Evolutionary conservation across 2,113 vertebrate species (phyloP), one percentile per base, ranked within the genome.

Genomic region (Aspidoscelis tigris): DNA sequence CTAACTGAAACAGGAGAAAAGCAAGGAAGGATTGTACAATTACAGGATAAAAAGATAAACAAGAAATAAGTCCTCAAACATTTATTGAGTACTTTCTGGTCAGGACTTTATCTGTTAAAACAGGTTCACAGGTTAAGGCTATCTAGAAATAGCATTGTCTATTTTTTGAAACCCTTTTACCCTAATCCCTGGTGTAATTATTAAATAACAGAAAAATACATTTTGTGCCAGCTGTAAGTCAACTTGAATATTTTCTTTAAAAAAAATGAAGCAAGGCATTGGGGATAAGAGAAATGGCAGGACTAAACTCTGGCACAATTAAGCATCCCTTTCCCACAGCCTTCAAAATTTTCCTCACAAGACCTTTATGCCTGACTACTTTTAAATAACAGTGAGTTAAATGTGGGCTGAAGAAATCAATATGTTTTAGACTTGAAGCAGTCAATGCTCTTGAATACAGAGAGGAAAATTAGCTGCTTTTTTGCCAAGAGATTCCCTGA

Each of bases 401-500:
- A 84, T 0, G 11, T 73, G 14, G 8, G 24, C 77, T 76, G 18
- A 81, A 55, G 76, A 71, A 22, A 86, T 73, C 74, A 77, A 76
- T 84, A 64, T 12, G 84, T 74, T 84, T 80, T 26, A 81, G 70
- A 82, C 55, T 58, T 24, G 64, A 81, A 86, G n/a, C 21, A 86
- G 68, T 10, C n/a, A 90, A n/a, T 77, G 26, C 33, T 91, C 87
- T 87, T 84, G 76, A 72, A 50, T 41, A 75, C n/a, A 87, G 50
- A 39, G 6, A 69, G 65, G 55, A 86, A 80, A 66, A 80, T 53
- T 76, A 76, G 66, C 83, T 86, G 74, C 50, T 72, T 72, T 85
- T 55, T 21, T 44, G 39, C 78, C 84, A 85, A 81, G 77, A 86
- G 50, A 43, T 64, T 80, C 79, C 77, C 81, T n/a, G 24, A 78